Conservation (phyloP, 1,140 invertebrate genomes). For the Scaptomyza hsui region DNA sequence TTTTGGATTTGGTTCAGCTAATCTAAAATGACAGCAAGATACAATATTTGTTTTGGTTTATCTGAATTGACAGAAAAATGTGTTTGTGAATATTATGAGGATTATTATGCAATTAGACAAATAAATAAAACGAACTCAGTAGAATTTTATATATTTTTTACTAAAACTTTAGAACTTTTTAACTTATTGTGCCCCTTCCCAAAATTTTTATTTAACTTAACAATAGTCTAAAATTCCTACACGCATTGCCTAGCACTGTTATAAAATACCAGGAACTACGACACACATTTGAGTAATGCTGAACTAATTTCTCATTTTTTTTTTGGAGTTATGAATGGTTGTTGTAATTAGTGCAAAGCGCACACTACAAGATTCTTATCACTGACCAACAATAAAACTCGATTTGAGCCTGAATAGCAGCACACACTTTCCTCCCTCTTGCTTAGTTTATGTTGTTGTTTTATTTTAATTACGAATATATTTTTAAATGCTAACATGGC, state of each 20-base stretch:
- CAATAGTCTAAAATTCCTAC: conserved; percentile 16
- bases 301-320: conserved; percentile 48
- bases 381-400: conserved; percentile 68
- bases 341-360: conserved; percentile 72
- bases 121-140: background rate
- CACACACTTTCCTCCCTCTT: conserved; percentile 18
- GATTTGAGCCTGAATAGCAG: conserved; percentile 67
- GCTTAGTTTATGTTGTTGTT: conserved; percentile 28
- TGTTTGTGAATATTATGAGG: conserved; percentile 24
- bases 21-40: conserved; percentile 44
- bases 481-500: conserved; percentile 79
- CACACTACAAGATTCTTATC: conserved; percentile 63
- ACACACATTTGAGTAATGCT: conserved; percentile 24
- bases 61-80: conserved; percentile 42
- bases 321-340: conserved; percentile 61
- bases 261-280: conserved; percentile 5
- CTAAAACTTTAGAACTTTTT: background rate
- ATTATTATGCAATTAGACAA: background rate
- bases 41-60: too few relatives aligned
- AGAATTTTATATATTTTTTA: too few relatives aligned
- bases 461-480: conserved; percentile 75
- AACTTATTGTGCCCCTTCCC: too few relatives aligned
- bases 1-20: conserved; percentile 6
- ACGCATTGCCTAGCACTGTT: conserved; percentile 8
- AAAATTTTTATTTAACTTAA: background rate